Evolutionary conservation across 1,140 invertebrate genomes (phyloP).

Genomic region (Aphelinus atriplicis): DNA sequence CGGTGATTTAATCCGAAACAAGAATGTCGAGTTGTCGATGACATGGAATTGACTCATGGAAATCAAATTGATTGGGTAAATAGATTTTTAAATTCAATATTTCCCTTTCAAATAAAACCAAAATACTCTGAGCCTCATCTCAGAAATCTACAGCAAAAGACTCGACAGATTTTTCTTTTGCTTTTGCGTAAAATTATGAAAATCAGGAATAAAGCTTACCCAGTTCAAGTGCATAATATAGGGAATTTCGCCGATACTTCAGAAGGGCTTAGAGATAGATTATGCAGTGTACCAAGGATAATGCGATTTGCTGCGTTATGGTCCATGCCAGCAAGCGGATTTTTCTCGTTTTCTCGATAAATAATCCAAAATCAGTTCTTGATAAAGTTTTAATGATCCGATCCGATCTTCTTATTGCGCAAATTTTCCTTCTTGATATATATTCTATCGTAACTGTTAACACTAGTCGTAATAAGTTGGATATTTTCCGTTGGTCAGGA

Average conservation of each 20-base stretch:
- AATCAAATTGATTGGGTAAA: too few relatives aligned
- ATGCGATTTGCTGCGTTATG: conserved; percentile 25
- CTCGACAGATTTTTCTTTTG: conserved; percentile 6
- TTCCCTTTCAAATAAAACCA: too few relatives aligned
- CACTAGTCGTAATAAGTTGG: too few relatives aligned
- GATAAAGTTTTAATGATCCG: conserved; percentile 19
- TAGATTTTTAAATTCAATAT: too few relatives aligned
- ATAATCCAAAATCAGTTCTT: conserved; percentile 23
- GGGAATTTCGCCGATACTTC: conserved; percentile 26
- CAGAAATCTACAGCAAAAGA: conserved; percentile 27
- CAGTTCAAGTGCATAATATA: background rate
- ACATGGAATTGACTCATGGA: too few relatives aligned
- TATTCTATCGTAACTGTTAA: too few relatives aligned
- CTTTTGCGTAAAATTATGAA: conserved; percentile 19
- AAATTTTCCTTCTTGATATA: background rate
- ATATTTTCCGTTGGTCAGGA: too few relatives aligned
- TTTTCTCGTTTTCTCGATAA: conserved; percentile 14
- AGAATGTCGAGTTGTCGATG: too few relatives aligned
- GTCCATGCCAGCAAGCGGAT: background rate
- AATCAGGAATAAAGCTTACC: background rate
- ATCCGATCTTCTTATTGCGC: conserved; percentile 28
- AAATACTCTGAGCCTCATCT: too few relatives aligned
- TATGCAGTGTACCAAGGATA: conserved; percentile 2
- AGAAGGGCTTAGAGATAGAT: conserved; percentile 23
- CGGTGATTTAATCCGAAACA: too few relatives aligned